Conservation (phyloP, 2,113 vertebrate genomes). For the Carlito syrichta region DNA sequence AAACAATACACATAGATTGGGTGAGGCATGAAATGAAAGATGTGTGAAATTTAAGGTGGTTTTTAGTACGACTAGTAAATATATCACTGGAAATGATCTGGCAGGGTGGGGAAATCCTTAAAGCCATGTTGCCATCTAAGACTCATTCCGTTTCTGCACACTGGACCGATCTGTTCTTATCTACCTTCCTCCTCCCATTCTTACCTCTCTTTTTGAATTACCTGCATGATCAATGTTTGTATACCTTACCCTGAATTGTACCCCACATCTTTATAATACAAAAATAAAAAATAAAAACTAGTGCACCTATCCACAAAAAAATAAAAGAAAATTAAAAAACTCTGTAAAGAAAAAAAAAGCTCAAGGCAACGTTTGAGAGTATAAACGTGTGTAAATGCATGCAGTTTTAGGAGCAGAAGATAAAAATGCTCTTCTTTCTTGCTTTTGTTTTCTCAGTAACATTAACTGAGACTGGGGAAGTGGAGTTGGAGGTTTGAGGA, state of each 20-base stretch:
- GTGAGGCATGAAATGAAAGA: neutral
- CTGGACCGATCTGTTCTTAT: too few relatives aligned
- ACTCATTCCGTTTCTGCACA: too few relatives aligned
- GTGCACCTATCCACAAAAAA: too few relatives aligned
- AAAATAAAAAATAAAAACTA: neutral
- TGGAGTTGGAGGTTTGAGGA: neutral
- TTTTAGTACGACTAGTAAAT: neutral
- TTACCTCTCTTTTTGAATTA: too few relatives aligned
- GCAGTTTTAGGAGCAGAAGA: neutral
- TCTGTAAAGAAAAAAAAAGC: too few relatives aligned
- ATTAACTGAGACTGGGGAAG: neutral
- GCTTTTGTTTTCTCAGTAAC: neutral
- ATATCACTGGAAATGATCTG: neutral
- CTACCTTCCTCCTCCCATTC: too few relatives aligned
- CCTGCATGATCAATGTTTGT: too few relatives aligned
- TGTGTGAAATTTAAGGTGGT: neutral
- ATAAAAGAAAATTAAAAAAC: neutral
- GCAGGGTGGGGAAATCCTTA: too few relatives aligned
- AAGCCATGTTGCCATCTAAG: too few relatives aligned
- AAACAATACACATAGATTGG: neutral
- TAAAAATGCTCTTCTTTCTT: neutral
- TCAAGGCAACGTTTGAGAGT: neutral
- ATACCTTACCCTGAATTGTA: too few relatives aligned
- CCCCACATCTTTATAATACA: too few relatives aligned
- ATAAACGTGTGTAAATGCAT: neutral